A percentile compares a stretch with the other conserved stretches of the same genome.
Evolutionary conservation across 2,113 vertebrate species (phyloP).

Genomic region (Lasiurus borealis): DNA sequence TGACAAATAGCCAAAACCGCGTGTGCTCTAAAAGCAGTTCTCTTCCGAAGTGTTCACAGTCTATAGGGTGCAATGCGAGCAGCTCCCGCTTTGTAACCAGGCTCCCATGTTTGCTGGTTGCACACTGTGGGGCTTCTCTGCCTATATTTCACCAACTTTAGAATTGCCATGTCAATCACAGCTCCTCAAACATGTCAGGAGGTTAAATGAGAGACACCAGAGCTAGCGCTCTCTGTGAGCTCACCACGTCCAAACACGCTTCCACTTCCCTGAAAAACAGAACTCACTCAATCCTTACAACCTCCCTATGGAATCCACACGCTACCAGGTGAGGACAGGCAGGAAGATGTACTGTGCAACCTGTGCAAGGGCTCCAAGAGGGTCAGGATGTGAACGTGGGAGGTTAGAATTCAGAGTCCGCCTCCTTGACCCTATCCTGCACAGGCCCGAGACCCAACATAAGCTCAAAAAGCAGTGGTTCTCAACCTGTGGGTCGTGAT

Average conservation of each 20-base stretch:
- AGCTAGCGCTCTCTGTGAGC: background rate
- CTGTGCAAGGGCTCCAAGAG: background rate
- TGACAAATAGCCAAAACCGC: background rate
- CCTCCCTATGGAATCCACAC: background rate
- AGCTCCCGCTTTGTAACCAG: background rate
- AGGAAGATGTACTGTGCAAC: too few species aligned
- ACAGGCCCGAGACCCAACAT: background rate
- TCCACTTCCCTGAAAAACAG: background rate
- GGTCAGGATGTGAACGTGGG: background rate
- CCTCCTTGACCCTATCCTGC: background rate
- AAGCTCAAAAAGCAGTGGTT: too few species aligned
- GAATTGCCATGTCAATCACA: background rate
- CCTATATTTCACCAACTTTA: background rate
- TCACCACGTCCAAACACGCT: background rate
- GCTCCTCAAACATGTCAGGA: background rate
- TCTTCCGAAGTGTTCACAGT: background rate
- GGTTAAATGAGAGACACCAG: background rate
- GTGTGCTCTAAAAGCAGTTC: background rate
- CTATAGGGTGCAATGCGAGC: background rate
- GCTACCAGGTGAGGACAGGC: background rate
- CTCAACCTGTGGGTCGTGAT: too few species aligned
- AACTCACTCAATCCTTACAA: background rate
- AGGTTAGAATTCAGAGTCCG: background rate
- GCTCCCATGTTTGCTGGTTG: background rate
- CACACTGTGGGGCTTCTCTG: background rate